Base-by-base conservation (phyloP, 2,797 vertebrate species). In the Zenarchopterus dispar region DNA sequence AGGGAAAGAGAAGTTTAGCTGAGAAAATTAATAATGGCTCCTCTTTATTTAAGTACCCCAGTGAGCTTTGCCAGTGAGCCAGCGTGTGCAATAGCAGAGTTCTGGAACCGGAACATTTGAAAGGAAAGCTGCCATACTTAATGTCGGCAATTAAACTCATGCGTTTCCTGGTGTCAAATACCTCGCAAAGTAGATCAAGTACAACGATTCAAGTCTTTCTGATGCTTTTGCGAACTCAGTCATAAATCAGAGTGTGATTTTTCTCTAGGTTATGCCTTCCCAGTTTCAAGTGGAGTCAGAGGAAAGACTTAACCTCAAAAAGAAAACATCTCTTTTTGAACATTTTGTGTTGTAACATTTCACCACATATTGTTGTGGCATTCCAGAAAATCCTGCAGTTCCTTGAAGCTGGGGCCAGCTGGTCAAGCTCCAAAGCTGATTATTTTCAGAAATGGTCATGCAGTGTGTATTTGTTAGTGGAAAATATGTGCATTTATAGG, bases 381-480 rank as follows among this genome's bases (percentile, higher is more conserved):
- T 43, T 43, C 53, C n/a, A 23, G 54, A 62, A 74, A 83, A 81
- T 75, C 61, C 75, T 55, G 22, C 55, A 62, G 22, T 79, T 85
- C 56, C 70, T 71, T 67, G 53, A 42, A 65, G n/a, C 6, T 46
- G 23, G 45, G 48, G 68, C 75, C 84, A 89, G 80, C 70, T 82
- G 81, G 84, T 80, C 64, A 71, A 61, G 64, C 46, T 62, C 70
- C 60, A 86, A 82, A 85, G 82, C 86, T 85, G 79, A 84, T 85
- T 88, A 89, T 78, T 83, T 73, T 51, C 48, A 50, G 56, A 72
- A 76, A 48, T 65, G 65, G 62, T 42, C 58, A 49, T 42, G 6
- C 36, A 56, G 33, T 67, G 9, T 62, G 53, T 63, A 47, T 52
- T 5, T 28, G 28, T 28, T 28, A 28, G 65, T 56, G 43, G 22